Conservation (phyloP, 2,113 vertebrate species). For the Leucosticte australis region DNA sequence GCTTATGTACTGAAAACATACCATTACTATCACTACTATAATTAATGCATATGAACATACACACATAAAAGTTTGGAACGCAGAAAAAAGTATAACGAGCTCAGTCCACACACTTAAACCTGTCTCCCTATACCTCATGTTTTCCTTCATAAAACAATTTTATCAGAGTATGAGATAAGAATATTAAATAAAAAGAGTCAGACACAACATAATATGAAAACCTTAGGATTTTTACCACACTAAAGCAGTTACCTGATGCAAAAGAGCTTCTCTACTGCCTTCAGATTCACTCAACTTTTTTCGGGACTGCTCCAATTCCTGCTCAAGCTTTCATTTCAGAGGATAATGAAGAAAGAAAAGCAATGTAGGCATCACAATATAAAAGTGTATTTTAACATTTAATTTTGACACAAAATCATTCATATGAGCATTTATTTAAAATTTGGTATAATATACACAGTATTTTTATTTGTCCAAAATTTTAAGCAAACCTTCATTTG, state of each 20-base stretch:
- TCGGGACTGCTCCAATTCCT: constrained; percentile 80
- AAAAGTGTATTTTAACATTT: not conserved
- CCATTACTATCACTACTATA: not conserved
- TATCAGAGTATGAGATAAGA: not conserved
- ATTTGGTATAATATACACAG: accelerated
- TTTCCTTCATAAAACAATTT: not conserved
- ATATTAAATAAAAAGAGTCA: not conserved
- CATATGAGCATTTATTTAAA: not conserved
- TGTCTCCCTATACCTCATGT: not conserved
- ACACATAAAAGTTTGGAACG: not conserved
- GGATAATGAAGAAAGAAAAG: constrained; percentile 5
- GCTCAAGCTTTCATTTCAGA: constrained; percentile 75
- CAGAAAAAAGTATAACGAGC: not conserved
- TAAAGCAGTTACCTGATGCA: constrained; percentile 81
- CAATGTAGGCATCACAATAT: not conserved
- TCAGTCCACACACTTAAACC: not conserved
- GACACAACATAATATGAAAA: not conserved
- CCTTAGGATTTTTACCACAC: not conserved
- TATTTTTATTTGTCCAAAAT: not conserved
- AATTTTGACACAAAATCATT: not conserved
- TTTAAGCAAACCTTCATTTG: not conserved
- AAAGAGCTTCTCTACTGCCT: constrained; percentile 81
- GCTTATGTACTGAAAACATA: not conserved
- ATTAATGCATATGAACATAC: not conserved
- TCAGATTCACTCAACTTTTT: constrained; percentile 84